Conservation (phyloP, 2,888 invertebrate species). For the Coenonympha arcania region DNA sequence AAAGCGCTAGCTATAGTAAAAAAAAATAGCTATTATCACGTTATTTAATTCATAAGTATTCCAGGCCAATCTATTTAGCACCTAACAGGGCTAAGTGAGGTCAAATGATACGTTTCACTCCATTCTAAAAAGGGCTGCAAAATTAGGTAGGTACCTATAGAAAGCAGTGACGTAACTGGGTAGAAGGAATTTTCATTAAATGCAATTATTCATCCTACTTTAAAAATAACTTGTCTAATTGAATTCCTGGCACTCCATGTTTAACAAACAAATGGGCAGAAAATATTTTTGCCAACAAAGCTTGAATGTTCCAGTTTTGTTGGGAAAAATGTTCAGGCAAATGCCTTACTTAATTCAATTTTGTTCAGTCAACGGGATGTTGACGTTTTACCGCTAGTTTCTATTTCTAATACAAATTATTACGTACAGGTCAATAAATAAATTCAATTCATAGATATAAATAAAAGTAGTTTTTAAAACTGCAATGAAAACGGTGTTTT, state of each 20-base stretch:
- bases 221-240: conserved; percentile 20
- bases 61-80: background rate
- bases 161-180: conserved; percentile 19
- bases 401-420: too few species aligned
- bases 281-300: background rate
- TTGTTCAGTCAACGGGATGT: too few species aligned
- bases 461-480: too few species aligned
- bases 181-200: conserved; percentile 33
- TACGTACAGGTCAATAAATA: too few species aligned
- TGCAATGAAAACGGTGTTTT: too few species aligned
- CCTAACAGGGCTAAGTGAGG: background rate
- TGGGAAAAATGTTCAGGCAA: background rate
- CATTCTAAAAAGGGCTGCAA: conserved; percentile 26
- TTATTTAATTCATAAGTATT: background rate
- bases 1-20: too few species aligned
- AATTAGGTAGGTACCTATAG: too few species aligned
- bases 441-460: too few species aligned
- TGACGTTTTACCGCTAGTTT: too few species aligned
- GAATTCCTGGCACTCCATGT: conserved; percentile 21
- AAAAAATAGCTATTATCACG: too few species aligned
- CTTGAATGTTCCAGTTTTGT: background rate
- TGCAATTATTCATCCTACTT: conserved; percentile 19
- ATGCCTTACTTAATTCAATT: background rate
- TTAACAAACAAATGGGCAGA: conserved; percentile 1
- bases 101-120: conserved; percentile 5